Evolutionary conservation across 2,113 vertebrate species (phyloP), one percentile per base, ranked within the genome.

Genomic region (Corapipo altera): DNA sequence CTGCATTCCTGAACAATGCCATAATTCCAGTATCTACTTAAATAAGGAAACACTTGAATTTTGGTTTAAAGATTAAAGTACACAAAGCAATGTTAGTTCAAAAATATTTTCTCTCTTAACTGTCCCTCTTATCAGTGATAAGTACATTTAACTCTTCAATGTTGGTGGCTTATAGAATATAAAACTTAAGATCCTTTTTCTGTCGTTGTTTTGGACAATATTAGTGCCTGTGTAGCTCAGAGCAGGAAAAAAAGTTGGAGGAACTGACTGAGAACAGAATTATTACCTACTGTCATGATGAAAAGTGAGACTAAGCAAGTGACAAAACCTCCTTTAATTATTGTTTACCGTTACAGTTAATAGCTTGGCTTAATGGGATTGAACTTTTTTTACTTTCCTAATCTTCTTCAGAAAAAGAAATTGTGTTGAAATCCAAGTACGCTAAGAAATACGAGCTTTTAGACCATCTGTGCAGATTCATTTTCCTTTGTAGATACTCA

Each of bases 391-490:
- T 49, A 41, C 48, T 85, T 77, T n/a, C 51, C 64, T 73, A 64
- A 80, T 86, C 41, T 70, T 77, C 8, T 76, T 61, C 3, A 2
- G 64, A 80, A 86, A 76, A 88, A 89, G 11, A 73, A 80, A 75
- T 49, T 17, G 11, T 59, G 11, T 39, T 64, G 44, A 88, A 75
- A 74, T 37, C 15, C 59, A 81, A 74, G 65, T 89, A 35, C 32
- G 57, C 49, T n/a, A 77, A 85, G 71, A 88, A 11, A 64, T 64
- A 32, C 19, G 77, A 54, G 32, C 32, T 62, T 93, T 70, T 55
- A 88, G 52, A 44, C 78, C 64, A 94, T 91, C 92, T 91, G 79
- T 95, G 52, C 67, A 92, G 44, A 54, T 90, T 86, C 24, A 48
- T 77, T 90, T 91, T 73, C 35, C 52, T 64, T 67, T 81, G 44